These are phyloP conservation scores for Uloborus diversus DNA, from an alignment of 1,140 invertebrate species.

Conservation along the genomic window DNA sequence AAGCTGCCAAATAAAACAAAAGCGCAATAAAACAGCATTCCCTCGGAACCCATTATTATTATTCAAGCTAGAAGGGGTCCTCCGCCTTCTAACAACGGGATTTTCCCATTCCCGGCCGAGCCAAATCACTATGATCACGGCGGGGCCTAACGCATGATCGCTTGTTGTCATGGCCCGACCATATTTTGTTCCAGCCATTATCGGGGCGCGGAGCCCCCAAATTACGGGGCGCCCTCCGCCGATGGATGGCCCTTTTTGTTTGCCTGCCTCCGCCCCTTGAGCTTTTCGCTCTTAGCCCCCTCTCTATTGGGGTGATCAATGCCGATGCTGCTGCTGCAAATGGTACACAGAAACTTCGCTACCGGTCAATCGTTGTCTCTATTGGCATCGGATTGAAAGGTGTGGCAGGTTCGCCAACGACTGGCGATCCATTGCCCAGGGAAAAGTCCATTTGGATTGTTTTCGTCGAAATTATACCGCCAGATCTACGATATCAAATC, in stretches of 20 bases:
- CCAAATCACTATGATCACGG: conserved; percentile 47
- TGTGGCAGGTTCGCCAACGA: not conserved
- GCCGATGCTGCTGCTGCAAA: not conserved
- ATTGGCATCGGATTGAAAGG: conserved; percentile 20
- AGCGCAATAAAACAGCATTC: not conserved
- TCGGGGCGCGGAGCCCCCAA: conserved; percentile 20
- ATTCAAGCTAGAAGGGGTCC: conserved; percentile 40
- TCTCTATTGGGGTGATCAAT: conserved; percentile 25
- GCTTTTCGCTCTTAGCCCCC: not conserved
- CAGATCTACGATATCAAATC: no score
- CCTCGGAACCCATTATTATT: conserved; percentile 28
- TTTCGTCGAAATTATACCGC: no score
- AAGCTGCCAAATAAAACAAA: conserved; percentile 5
- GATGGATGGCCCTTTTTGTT: conserved; percentile 52
- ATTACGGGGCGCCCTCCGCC: conserved; percentile 25
- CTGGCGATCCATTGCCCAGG: not conserved
- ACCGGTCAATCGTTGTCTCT: conserved; percentile 49
- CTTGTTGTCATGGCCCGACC: conserved; percentile 41
- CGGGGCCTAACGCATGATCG: conserved; percentile 44
- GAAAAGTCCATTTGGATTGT: no score
- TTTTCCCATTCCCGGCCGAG: not conserved
- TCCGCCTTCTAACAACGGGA: conserved; percentile 29
- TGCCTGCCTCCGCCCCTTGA: not conserved
- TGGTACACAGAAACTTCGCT: not conserved
- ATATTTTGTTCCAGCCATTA: conserved; percentile 53